Percentiles rank a stretch among this genome's conserved stretches.
Evolutionary conservation across 2,797 vertebrate species (phyloP).

Genomic region (Echeneis naucrates): DNA sequence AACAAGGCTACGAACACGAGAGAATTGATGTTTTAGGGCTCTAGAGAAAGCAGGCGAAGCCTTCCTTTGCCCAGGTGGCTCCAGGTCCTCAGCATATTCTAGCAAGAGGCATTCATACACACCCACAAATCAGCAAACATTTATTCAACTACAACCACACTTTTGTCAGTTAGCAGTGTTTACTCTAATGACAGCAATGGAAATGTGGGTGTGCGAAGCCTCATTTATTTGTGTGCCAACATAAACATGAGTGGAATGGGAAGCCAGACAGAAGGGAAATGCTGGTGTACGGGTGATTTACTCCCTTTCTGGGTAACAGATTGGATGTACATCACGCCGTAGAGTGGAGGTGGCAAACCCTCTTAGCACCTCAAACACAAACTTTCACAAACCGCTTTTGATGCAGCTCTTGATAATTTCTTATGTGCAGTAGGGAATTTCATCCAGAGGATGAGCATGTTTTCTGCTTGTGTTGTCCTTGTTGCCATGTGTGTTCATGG

Average conservation of each 20-base stretch:
- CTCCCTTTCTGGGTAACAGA: constrained; percentile 67
- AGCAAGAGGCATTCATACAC: constrained; percentile 33
- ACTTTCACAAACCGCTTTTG: constrained; percentile 57
- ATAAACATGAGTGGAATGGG: constrained; percentile 59
- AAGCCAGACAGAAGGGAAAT: constrained; percentile 34
- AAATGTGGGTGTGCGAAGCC: constrained; percentile 61
- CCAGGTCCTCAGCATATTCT: constrained; percentile 29
- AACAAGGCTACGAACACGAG: background rate
- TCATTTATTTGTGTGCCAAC: constrained; percentile 66
- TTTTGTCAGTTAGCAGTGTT: constrained; percentile 60
- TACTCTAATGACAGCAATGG: constrained; percentile 67
- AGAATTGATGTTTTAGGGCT: constrained; percentile 9
- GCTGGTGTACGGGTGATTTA: constrained; percentile 63
- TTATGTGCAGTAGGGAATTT: constrained; percentile 23
- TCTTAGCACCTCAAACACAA: constrained; percentile 53
- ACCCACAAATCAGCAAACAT: constrained; percentile 39
- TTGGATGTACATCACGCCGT: constrained; percentile 57
- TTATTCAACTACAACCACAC: constrained; percentile 37
- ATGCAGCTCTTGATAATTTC: constrained; percentile 23
- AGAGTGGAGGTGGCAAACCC: constrained; percentile 61
- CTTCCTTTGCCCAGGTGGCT: constrained; percentile 39
- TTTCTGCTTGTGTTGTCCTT: constrained; percentile 36
- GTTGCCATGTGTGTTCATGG: constrained; percentile 35
- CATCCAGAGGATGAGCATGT: constrained; percentile 20
- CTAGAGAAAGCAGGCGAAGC: constrained; percentile 35